phyloP scores from a whole-genome alignment of 1,140 invertebrate genomes.

The Campoletis sonorensis region DNA sequence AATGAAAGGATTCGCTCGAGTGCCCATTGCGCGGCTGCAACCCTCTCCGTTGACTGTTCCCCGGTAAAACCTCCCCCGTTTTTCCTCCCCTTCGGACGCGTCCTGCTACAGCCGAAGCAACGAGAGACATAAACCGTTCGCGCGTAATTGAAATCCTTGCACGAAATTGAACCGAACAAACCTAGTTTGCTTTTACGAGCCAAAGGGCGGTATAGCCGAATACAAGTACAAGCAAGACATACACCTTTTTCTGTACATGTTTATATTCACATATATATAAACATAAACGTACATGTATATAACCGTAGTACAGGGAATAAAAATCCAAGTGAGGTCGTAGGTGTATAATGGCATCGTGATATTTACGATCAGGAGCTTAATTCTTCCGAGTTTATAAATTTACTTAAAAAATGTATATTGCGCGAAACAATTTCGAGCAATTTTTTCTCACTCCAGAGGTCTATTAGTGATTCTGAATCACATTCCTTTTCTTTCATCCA shows the following conservation, averaged over 20 bases:
- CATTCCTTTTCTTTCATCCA: too few relatives aligned
- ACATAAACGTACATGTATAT: neutral
- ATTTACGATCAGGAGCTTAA: slow-evolving; percentile 29
- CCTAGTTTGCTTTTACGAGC: slow-evolving; percentile 44
- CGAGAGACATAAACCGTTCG: slow-evolving; percentile 39
- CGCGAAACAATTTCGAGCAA: too few relatives aligned
- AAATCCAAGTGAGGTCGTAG: neutral
- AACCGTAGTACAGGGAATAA: too few relatives aligned
- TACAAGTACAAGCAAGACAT: neutral
- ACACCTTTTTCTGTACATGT: neutral
- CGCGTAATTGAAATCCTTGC: slow-evolving; percentile 47
- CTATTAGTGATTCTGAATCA: too few relatives aligned
- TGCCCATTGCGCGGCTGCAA: slow-evolving; percentile 6
- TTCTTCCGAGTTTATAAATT: neutral
- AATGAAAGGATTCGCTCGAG: slow-evolving; percentile 35
- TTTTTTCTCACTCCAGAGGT: too few relatives aligned
- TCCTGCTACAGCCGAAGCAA: neutral
- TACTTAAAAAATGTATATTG: too few relatives aligned
- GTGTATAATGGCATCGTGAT: slow-evolving; percentile 10
- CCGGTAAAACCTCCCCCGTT: neutral
- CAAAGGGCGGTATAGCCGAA: neutral
- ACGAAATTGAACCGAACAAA: slow-evolving; percentile 46
- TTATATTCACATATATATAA: neutral
- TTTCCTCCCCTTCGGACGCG: neutral
- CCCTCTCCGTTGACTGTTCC: neutral